phyloP scores from a whole-genome alignment of 2,113 vertebrate species.

The Tonatia bakeri region DNA sequence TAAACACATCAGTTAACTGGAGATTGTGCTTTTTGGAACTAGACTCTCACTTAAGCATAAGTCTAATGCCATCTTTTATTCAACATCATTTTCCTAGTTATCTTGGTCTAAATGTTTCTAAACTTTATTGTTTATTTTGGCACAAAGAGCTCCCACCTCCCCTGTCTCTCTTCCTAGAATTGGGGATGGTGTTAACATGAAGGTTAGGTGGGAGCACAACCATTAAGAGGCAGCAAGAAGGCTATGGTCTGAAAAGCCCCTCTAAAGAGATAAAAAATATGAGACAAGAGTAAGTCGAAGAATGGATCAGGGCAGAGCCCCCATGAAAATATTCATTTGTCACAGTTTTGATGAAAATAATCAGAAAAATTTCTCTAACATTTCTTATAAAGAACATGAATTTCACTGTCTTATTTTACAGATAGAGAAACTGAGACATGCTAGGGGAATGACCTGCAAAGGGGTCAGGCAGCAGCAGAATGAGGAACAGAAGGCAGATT shows the following conservation, averaged over 20 bases:
- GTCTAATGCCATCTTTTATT: slow-evolving; percentile 22
- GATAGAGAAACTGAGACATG: slow-evolving; percentile 54
- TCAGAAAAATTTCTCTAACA: neutral
- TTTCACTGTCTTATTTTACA: slow-evolving; percentile 34
- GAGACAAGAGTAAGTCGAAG: neutral
- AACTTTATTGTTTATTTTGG: slow-evolving; percentile 44
- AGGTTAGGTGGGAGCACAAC: slow-evolving; percentile 15
- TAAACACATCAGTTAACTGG: neutral
- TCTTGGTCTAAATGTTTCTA: slow-evolving; percentile 38
- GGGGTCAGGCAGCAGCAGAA: slow-evolving; percentile 15
- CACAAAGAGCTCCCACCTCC: neutral
- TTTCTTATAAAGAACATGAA: neutral
- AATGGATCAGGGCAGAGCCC: neutral
- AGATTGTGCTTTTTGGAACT: neutral
- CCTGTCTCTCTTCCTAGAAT: neutral
- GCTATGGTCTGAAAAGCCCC: neutral
- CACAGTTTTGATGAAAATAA: neutral
- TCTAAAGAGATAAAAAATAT: neutral
- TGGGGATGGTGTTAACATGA: neutral
- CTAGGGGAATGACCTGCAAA: neutral
- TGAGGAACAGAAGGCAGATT: slow-evolving; percentile 60
- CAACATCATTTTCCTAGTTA: slow-evolving; percentile 46
- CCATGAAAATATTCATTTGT: neutral
- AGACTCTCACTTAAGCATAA: neutral
- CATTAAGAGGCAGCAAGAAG: neutral